A percentile compares a stretch with the other conserved stretches of the same genome.
Evolutionary conservation across 2,888 invertebrate genomes (phyloP).

Genomic region (Polylopha cassiicola): DNA sequence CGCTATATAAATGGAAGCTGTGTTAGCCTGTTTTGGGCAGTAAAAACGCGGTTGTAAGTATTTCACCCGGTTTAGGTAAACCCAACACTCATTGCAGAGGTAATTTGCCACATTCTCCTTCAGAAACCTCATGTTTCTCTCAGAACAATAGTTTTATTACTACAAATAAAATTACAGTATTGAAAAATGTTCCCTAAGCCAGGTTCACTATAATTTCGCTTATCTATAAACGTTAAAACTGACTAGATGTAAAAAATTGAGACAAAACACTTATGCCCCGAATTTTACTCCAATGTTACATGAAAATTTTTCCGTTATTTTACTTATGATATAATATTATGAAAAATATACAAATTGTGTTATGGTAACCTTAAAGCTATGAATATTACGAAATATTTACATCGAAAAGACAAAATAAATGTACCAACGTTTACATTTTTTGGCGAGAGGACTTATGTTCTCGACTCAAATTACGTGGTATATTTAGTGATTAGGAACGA

Average conservation of each 20-base stretch:
- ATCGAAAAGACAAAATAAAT: conserved; percentile 29
- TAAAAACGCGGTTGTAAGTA: too few relatives aligned
- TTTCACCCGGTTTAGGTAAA: too few relatives aligned
- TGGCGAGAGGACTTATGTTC: conserved; percentile 30
- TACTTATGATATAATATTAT: conserved; percentile 40
- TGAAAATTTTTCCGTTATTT: conserved; percentile 35
- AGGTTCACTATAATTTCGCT: conserved; percentile 44
- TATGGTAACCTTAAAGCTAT: conserved; percentile 54
- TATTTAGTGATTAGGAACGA: conserved; percentile 34
- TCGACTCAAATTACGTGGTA: conserved; percentile 24
- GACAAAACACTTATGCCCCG: conserved; percentile 43
- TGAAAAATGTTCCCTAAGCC: conserved; percentile 35
- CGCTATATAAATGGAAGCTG: too few relatives aligned
- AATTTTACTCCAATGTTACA: conserved; percentile 57
- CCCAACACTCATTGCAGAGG: too few relatives aligned
- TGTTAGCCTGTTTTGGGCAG: too few relatives aligned
- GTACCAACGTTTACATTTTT: conserved; percentile 27
- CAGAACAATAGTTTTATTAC: too few relatives aligned
- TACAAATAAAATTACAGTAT: conserved; percentile 11
- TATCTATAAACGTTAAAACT: conserved; percentile 53
- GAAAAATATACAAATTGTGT: conserved; percentile 70
- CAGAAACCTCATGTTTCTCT: too few relatives aligned
- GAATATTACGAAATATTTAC: conserved; percentile 56
- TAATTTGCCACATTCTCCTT: too few relatives aligned
- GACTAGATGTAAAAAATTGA: conserved; percentile 68